Percentiles rank a stretch among this genome's conserved stretches.
Conservation (phyloP, 1,140 invertebrate species). For the Dolichoris vasculosae region DNA sequence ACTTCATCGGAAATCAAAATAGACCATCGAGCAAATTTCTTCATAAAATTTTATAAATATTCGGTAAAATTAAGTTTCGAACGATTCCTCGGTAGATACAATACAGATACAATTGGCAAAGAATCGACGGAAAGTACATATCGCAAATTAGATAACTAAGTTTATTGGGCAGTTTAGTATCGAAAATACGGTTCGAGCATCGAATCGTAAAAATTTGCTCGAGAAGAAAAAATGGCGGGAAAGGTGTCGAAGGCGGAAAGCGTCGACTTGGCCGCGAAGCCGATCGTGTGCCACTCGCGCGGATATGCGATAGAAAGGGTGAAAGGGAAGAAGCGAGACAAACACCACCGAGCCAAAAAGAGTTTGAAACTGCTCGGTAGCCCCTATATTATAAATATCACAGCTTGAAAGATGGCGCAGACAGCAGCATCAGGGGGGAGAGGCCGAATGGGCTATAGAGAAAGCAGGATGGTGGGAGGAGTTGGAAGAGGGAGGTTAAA, state of each 20-base stretch:
- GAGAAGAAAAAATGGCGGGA: background rate
- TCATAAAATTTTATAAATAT: too few relatives aligned
- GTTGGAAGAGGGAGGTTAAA: constrained; percentile 69
- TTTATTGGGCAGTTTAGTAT: too few relatives aligned
- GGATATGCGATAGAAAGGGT: background rate
- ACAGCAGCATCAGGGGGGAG: constrained; percentile 67
- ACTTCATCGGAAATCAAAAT: too few relatives aligned
- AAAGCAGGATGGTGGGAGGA: constrained; percentile 61
- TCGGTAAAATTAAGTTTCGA: too few relatives aligned
- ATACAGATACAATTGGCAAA: too few relatives aligned
- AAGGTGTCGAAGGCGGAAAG: background rate
- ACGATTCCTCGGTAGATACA: too few relatives aligned
- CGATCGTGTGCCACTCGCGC: background rate
- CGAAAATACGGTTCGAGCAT: background rate
- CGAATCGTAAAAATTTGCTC: background rate
- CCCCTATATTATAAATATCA: constrained; percentile 76
- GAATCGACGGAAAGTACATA: too few relatives aligned
- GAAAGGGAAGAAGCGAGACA: too few relatives aligned
- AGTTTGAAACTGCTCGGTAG: constrained; percentile 74
- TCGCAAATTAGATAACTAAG: too few relatives aligned
- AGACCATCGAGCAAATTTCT: too few relatives aligned
- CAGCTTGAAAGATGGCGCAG: constrained; percentile 75
- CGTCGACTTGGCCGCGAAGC: background rate
- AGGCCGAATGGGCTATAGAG: constrained; percentile 63
- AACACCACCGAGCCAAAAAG: constrained; percentile 67